Base-by-base conservation (phyloP, 2,888 invertebrate species). In the Caradrina clavipalpis region DNA sequence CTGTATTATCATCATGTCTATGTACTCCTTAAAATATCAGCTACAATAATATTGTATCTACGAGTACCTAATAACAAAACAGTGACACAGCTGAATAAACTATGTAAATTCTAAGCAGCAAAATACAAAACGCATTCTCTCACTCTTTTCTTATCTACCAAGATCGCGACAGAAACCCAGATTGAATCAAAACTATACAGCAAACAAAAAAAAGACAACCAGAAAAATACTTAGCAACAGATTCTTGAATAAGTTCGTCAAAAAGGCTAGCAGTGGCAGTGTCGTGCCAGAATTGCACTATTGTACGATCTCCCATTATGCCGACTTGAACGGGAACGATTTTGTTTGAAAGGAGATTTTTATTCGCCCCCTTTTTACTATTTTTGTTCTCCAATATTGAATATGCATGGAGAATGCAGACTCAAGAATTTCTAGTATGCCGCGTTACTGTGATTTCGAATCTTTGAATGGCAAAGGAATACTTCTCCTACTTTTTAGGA, bases 271-370 rank as follows among this genome's bases (percentile, higher is more conserved):
- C 64, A 19, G 58, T 22, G 61, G 39, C 59, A 69, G 75, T 73
- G 72, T 78, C 71, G 71, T 21, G 61, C 68, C 61, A 73, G 69
- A 66, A 82, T 73, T 76, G 72, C 80, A 68, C 85, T 56, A 84
- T 83, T 83, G 76, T 80, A 78, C 58, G 67, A 71, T 53, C 53
- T 63, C 68, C 78, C 58, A 81, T 85, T 83, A 82, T 79, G 62
- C 73, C 54, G 76, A 62, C 65, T 69, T 73, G 76, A 81, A 82
- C 74, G 78, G 60, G 54, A 81, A 81, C 83, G 79, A 86, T 86
- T 35, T 84, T 80, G 80, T 82, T 78, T 77, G 81, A 83, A 86
- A 77, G 76, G 76, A 77, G 70, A 69, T 79, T 81, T 80, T 82
- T 81, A 75, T 85, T 79, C 31, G 50, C 69, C 35, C 57, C 11